phyloP scores from a whole-genome alignment of 2,113 vertebrate genomes.

The Macheiramphus alcinus region DNA sequence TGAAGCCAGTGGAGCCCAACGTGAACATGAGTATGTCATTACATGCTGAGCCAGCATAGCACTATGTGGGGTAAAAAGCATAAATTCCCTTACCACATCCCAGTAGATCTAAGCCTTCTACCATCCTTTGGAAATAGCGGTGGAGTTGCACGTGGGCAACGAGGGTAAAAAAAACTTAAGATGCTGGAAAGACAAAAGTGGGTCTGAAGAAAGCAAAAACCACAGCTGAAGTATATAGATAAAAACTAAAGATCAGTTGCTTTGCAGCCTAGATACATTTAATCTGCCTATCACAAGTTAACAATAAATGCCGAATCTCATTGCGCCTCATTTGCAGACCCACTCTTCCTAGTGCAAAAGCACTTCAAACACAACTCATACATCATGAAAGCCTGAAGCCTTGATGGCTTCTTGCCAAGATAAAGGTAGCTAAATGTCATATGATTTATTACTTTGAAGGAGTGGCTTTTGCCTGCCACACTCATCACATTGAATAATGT shows the following conservation, averaged over 20 bases:
- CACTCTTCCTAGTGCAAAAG: not conserved
- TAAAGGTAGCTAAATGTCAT: not conserved
- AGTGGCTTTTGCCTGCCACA: not conserved
- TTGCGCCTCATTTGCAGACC: not conserved
- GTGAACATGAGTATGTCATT: rapidly evolving
- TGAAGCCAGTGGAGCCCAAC: not conserved
- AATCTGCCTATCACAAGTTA: not conserved
- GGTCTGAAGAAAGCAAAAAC: not conserved
- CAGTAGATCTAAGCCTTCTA: not conserved
- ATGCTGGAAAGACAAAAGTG: not conserved
- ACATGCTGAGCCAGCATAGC: not conserved
- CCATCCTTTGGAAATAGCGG: not conserved
- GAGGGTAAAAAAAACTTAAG: not conserved
- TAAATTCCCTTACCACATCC: not conserved
- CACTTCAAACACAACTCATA: not conserved
- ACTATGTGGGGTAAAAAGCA: not conserved
- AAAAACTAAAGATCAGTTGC: not conserved
- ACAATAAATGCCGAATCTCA: not conserved
- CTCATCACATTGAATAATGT: not conserved
- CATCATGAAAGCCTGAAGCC: not conserved
- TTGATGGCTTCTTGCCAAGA: not conserved
- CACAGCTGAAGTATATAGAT: not conserved
- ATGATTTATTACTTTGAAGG: not conserved
- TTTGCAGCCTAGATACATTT: not conserved
- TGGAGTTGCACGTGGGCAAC: not conserved